Percentiles rank a stretch among this genome's conserved stretches.
Evolutionary conservation across 2,113 vertebrate genomes (phyloP).

Genomic region (Murina feae): DNA sequence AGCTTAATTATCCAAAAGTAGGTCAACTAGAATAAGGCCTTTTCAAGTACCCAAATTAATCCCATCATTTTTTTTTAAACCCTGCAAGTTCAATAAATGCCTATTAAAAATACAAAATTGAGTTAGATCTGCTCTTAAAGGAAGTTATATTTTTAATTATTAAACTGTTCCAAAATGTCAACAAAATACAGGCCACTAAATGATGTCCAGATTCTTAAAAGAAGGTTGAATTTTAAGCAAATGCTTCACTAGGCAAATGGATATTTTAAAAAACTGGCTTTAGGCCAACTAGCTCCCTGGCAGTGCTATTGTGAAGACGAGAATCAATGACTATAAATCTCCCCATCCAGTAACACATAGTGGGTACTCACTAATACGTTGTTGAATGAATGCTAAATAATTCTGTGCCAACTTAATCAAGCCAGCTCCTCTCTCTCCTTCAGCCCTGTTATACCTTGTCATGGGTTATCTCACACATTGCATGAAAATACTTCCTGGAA

Average conservation of each 20-base stretch:
- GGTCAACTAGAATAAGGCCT: conserved; percentile 51
- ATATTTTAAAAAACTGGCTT: conserved; percentile 14
- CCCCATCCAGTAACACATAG: background rate
- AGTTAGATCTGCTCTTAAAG: conserved; percentile 13
- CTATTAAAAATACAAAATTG: conserved; percentile 48
- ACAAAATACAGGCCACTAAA: conserved; percentile 16
- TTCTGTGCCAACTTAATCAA: background rate
- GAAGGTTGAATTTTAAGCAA: conserved; percentile 41
- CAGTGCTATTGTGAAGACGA: background rate
- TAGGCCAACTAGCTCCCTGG: background rate
- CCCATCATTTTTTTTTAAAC: background rate
- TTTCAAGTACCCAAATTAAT: conserved; percentile 52
- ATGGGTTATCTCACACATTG: background rate
- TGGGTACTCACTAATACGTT: background rate
- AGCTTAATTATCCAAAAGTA: conserved; percentile 51
- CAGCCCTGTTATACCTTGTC: background rate
- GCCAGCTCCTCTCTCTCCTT: background rate
- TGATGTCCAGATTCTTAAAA: conserved; percentile 9
- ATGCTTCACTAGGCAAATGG: background rate
- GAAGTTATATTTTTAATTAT: background rate
- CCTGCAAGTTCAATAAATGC: background rate
- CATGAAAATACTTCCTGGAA: background rate
- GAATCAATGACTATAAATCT: background rate
- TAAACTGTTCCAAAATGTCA: background rate
- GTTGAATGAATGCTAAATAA: background rate